Conservation (phyloP, 1,140 invertebrate genomes). For the Ceratina australensis region DNA sequence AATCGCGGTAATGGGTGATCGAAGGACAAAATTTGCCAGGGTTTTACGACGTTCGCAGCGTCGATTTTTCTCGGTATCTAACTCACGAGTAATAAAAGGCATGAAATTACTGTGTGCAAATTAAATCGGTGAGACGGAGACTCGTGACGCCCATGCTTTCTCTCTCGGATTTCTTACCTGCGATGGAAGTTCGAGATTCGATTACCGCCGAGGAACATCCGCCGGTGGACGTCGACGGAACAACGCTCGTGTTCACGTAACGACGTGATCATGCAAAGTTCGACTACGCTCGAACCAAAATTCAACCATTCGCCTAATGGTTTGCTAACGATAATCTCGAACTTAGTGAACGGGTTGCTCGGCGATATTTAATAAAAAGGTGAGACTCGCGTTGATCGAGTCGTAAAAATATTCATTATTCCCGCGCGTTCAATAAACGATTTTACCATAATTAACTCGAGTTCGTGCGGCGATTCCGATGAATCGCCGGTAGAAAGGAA, state of each 20-base stretch:
- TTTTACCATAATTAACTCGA: no score
- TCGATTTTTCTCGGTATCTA: neutral
- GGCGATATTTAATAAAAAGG: neutral
- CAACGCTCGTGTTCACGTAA: neutral
- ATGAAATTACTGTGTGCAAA: no score
- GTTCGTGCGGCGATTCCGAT: no score
- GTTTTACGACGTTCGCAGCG: no score
- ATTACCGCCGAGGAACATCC: conserved; percentile 15
- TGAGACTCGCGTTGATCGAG: neutral
- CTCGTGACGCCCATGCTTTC: conserved; percentile 42
- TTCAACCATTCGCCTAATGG: conserved; percentile 37
- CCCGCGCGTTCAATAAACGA: no score
- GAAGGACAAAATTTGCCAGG: neutral
- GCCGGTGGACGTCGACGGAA: neutral
- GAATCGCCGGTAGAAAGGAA: no score
- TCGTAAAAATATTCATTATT: neutral
- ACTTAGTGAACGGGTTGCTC: conserved; percentile 22
- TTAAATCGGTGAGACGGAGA: neutral
- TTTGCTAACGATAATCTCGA: conserved; percentile 32
- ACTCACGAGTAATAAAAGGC: conserved; percentile 18
- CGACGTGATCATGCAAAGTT: conserved; percentile 47
- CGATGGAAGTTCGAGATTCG: conserved; percentile 9
- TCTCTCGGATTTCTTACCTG: conserved; percentile 47
- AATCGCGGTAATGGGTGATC: neutral
- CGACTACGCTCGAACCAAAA: conserved; percentile 41